phyloP scores from a whole-genome alignment of 2,888 invertebrate species.

The Drosophila demipolita region DNA sequence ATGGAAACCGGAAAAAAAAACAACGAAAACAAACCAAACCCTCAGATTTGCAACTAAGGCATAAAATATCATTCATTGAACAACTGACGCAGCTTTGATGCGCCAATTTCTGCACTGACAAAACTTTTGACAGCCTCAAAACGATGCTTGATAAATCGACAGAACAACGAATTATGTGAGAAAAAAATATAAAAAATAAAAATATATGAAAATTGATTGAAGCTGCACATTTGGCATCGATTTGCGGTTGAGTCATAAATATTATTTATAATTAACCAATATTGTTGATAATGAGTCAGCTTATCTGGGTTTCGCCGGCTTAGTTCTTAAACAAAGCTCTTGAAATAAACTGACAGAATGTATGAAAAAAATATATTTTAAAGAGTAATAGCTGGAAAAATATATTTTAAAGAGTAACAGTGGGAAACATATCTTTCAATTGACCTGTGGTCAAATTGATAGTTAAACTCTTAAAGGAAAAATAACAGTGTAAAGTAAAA shows the following conservation, averaged over 20 bases:
- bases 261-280: background rate
- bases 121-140: slow-evolving; percentile 35
- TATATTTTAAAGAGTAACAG: too few relatives aligned
- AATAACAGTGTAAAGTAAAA: background rate
- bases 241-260: background rate
- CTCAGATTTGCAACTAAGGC: slow-evolving; percentile 75
- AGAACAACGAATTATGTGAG: background rate
- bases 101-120: slow-evolving; percentile 55
- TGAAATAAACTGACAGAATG: too few relatives aligned
- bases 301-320: background rate
- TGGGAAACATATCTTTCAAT: too few relatives aligned
- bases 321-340: background rate
- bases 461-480: background rate
- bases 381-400: background rate
- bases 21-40: slow-evolving; percentile 48
- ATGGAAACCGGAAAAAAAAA: slow-evolving; percentile 51
- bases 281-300: background rate
- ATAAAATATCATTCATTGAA: slow-evolving; percentile 78
- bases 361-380: background rate
- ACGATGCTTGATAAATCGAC: slow-evolving; percentile 17
- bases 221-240: background rate
- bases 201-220: background rate
- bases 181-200: background rate
- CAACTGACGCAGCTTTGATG: slow-evolving; percentile 56
- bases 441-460: background rate